Evolutionary conservation across 2,797 vertebrate species (phyloP).

Genomic region (Eurystomus glaucurus): DNA sequence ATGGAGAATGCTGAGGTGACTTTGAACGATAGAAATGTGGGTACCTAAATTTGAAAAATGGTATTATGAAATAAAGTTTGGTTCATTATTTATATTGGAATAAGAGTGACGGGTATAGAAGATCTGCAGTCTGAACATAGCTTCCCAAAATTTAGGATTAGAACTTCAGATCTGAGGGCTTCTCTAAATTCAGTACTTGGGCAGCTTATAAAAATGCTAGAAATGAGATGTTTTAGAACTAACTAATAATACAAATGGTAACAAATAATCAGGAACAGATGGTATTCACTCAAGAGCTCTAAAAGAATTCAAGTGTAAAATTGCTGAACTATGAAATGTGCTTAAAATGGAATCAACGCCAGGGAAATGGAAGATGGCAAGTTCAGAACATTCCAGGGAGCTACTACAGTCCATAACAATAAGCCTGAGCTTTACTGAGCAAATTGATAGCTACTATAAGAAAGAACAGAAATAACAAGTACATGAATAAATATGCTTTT

Average conservation of each 20-base stretch:
- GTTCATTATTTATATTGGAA: not conserved
- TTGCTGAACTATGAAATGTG: conserved; percentile 5
- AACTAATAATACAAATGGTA: not conserved
- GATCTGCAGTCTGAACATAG: not conserved
- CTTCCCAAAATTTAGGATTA: not conserved
- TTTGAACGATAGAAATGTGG: not conserved
- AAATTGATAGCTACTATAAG: not conserved
- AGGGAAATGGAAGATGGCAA: not conserved
- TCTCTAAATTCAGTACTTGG: not conserved
- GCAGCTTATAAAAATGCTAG: not conserved
- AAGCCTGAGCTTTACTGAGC: not conserved
- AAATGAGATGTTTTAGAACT: not conserved
- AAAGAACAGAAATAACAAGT: not conserved
- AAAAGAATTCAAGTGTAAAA: conserved; percentile 10
- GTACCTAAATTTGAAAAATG: not conserved
- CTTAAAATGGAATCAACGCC: not conserved
- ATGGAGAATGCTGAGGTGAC: not conserved
- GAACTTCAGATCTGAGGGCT: not conserved
- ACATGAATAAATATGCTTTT: not conserved
- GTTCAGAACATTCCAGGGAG: not conserved
- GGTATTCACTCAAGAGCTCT: conserved; percentile 21
- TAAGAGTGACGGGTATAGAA: not conserved
- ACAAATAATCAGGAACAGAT: conserved; percentile 25
- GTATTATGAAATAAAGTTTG: not conserved
- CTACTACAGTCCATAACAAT: not conserved